Conservation (phyloP, 2,113 vertebrate genomes). For the Callithrix jacchus region DNA sequence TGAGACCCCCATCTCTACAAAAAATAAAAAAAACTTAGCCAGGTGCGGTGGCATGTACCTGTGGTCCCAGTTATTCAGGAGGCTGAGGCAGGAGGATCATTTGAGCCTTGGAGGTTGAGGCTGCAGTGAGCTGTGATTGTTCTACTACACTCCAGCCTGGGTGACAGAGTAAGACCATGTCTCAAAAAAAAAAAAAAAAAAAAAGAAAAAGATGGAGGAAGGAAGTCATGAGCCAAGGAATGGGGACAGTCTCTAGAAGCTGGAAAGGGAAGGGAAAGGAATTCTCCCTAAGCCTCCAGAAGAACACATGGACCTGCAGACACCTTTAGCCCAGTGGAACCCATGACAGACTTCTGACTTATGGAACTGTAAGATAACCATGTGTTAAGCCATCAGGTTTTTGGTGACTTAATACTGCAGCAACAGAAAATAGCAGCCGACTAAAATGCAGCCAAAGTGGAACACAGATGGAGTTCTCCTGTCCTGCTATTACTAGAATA, state of each 20-base stretch:
- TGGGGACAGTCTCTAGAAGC: neutral
- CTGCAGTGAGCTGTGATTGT: no score
- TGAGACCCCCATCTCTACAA: no score
- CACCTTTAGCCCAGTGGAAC: neutral
- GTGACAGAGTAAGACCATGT: no score
- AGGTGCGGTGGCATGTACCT: no score
- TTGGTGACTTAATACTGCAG: neutral
- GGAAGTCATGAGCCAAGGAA: neutral
- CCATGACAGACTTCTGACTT: neutral
- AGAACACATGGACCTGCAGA: neutral
- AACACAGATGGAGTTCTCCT: neutral
- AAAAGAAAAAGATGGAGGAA: no score
- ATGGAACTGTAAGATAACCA: neutral
- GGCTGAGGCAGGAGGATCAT: no score
- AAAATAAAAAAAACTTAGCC: no score
- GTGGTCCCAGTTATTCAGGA: no score
- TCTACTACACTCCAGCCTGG: no score
- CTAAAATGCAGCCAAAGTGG: neutral
- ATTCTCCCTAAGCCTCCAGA: neutral
- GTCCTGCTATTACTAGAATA: neutral
- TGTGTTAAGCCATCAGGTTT: conserved; percentile 1
- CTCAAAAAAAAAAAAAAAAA: no score
- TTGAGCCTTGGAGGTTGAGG: no score
- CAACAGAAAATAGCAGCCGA: neutral
- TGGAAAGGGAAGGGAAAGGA: neutral